Conservation (phyloP, 1,140 invertebrate genomes). For the Neodiprion fabricii region DNA sequence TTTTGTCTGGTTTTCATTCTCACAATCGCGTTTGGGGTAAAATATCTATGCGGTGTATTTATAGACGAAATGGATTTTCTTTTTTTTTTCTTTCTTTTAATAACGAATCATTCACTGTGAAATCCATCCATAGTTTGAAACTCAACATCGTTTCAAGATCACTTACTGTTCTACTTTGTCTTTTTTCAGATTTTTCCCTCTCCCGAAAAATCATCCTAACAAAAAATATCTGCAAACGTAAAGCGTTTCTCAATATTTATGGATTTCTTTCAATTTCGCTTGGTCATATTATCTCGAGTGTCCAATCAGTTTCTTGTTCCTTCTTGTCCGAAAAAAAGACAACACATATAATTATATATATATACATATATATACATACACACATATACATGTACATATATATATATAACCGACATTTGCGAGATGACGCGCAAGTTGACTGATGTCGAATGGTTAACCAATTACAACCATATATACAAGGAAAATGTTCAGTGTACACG, state of each 20-base stretch:
- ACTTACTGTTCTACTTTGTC: neutral
- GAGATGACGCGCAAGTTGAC: neutral
- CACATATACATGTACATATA: slow-evolving; percentile 14
- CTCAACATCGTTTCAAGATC: neutral
- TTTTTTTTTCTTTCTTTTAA: slow-evolving; percentile 2
- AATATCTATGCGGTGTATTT: slow-evolving; percentile 11
- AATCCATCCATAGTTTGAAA: neutral
- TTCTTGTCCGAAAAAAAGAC: slow-evolving; percentile 6
- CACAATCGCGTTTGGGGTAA: neutral
- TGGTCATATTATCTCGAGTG: neutral
- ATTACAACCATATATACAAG: slow-evolving; percentile 18
- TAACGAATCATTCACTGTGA: neutral
- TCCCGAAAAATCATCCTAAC: neutral
- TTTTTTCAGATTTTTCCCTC: neutral
- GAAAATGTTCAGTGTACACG: slow-evolving; percentile 20
- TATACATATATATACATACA: slow-evolving; percentile 17
- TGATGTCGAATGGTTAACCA: slow-evolving; percentile 15
- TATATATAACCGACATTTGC: slow-evolving; percentile 17
- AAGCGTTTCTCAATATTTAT: no score
- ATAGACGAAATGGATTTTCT: neutral
- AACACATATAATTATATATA: slow-evolving; percentile 7
- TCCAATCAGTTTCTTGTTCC: slow-evolving; percentile 12
- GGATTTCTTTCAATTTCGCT: no score
- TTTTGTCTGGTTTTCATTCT: neutral
- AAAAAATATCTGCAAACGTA: slow-evolving; percentile 10